Evolutionary conservation across 2,888 invertebrate genomes (phyloP).

Genomic region (Oxyscelio sp.): DNA sequence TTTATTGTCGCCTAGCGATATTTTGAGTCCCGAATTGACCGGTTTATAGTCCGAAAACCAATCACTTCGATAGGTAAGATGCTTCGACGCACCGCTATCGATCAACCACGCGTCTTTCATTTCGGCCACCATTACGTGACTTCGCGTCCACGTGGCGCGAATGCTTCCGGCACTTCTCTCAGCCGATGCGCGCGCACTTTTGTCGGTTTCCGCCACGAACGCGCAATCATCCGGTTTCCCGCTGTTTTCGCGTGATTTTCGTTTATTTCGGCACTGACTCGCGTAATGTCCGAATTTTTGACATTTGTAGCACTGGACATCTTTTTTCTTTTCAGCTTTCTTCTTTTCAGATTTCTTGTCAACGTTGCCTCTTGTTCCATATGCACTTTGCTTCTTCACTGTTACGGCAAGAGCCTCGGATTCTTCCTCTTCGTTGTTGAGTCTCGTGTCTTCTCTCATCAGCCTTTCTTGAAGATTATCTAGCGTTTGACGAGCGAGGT

Average conservation of each 20-base stretch:
- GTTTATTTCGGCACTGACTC: constrained; percentile 60
- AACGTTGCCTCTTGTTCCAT: neutral
- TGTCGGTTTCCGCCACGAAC: constrained; percentile 42
- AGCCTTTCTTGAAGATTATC: constrained; percentile 66
- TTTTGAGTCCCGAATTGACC: constrained; percentile 33
- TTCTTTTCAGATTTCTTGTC: constrained; percentile 8
- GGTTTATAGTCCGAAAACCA: constrained; percentile 69
- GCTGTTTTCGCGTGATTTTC: constrained; percentile 41
- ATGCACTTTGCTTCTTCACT: neutral
- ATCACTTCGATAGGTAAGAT: constrained; percentile 66
- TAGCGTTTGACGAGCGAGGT: constrained; percentile 67
- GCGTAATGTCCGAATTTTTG: constrained; percentile 64
- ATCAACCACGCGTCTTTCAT: constrained; percentile 67
- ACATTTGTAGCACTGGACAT: constrained; percentile 63
- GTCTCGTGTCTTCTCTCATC: constrained; percentile 67
- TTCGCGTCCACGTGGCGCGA: constrained; percentile 13
- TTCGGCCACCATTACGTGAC: constrained; percentile 47
- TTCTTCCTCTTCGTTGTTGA: constrained; percentile 36
- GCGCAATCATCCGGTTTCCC: constrained; percentile 34
- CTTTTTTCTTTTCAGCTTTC: constrained; percentile 36
- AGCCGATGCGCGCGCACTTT: constrained; percentile 10
- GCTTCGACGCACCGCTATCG: constrained; percentile 74
- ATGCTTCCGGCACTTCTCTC: constrained; percentile 6
- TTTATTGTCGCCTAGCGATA: constrained; percentile 72
- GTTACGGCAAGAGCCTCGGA: constrained; percentile 43